These are phyloP conservation scores for Protonibea diacanthus DNA, from an alignment of 2,797 vertebrate species.

Conservation along the genomic window DNA sequence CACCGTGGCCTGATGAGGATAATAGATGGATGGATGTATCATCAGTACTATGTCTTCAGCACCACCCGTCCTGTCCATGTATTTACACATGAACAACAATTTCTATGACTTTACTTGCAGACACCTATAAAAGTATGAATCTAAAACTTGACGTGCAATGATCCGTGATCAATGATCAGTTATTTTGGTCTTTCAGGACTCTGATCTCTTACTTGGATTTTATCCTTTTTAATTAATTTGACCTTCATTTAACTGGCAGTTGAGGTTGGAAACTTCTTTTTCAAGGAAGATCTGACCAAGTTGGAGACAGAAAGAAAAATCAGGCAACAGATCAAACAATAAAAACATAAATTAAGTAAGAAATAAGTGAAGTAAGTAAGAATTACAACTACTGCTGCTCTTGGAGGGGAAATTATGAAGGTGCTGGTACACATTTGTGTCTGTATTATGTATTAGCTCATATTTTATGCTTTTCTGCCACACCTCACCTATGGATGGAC, in stretches of 20 bases:
- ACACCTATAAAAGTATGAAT: neutral
- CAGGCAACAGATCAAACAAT: neutral
- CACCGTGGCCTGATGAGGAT: too few species aligned
- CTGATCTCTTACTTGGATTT: neutral
- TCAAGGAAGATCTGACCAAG: neutral
- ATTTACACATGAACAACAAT: neutral
- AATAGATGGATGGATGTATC: too few species aligned
- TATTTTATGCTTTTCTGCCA: neutral
- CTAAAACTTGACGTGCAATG: neutral
- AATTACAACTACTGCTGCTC: neutral
- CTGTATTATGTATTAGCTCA: neutral
- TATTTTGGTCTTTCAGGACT: neutral
- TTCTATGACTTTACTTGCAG: neutral
- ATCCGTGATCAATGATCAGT: too few species aligned
- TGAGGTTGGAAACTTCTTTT: neutral
- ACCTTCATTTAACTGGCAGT: neutral
- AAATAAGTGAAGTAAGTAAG: neutral
- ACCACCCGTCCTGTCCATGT: too few species aligned
- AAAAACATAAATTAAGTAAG: neutral
- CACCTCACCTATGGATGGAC: neutral
- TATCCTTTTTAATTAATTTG: neutral
- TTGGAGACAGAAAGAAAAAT: neutral
- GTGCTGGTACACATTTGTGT: too few species aligned
- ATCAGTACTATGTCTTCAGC: too few species aligned
- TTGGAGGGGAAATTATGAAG: neutral